A percentile compares a stretch with the other conserved stretches of the same genome.
Evolutionary conservation across 2,888 invertebrate genomes (phyloP).

Genomic region (Xestia xanthographa): DNA sequence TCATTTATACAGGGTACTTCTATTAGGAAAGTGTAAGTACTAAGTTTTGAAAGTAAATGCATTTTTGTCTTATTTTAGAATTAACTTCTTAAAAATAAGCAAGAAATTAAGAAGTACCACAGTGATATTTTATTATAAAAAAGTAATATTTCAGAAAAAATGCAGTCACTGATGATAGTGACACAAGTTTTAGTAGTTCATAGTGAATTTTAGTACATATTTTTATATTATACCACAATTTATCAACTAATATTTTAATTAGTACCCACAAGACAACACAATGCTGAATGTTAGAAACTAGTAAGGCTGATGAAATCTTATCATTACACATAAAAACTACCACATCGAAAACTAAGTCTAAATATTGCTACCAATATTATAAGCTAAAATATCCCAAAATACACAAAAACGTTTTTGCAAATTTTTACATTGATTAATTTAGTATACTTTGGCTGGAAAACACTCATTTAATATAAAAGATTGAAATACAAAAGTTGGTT

Average conservation of each 20-base stretch:
- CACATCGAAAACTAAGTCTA: slow-evolving; percentile 38
- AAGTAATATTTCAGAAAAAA: not conserved
- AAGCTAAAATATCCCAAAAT: slow-evolving; percentile 29
- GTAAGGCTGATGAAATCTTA: slow-evolving; percentile 62
- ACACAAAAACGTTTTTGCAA: slow-evolving; percentile 20
- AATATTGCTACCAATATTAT: slow-evolving; percentile 52
- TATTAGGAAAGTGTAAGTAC: slow-evolving; percentile 41
- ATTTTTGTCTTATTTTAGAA: slow-evolving; percentile 48
- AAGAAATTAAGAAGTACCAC: slow-evolving; percentile 22
- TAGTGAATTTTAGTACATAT: not conserved
- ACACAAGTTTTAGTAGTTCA: not conserved
- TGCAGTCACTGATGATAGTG: not conserved
- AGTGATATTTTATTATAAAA: not conserved
- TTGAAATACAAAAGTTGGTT: slow-evolving; percentile 28
- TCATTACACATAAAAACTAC: slow-evolving; percentile 26
- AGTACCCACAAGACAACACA: slow-evolving; percentile 40
- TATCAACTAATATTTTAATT: slow-evolving; percentile 29
- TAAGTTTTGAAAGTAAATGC: slow-evolving; percentile 52
- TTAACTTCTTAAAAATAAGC: slow-evolving; percentile 16
- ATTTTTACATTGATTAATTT: slow-evolving; percentile 17
- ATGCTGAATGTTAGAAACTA: slow-evolving; percentile 53
- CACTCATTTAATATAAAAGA: slow-evolving; percentile 12
- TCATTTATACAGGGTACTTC: slow-evolving; percentile 12
- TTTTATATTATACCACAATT: slow-evolving; percentile 10
- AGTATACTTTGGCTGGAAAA: slow-evolving; percentile 49